Base-by-base conservation (phyloP, 2,888 invertebrate genomes). In the Idaea biselata region DNA sequence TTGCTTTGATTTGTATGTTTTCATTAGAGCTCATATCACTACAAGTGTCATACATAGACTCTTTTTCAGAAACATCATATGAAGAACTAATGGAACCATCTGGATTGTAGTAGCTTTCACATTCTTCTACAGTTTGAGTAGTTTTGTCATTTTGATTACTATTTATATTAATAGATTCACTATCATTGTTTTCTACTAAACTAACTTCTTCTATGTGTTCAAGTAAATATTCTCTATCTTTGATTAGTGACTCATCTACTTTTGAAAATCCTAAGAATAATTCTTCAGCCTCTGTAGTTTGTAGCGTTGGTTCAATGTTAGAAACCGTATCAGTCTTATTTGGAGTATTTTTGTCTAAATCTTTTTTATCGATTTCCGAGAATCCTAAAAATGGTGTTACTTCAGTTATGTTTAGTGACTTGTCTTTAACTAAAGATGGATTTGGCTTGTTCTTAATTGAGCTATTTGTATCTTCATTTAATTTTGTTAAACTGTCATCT, bases 1-100 rank as follows among this genome's bases (percentile, higher is more conserved):
- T 1, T 25, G 59, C 14, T 8, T 58, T n/a, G 56, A 32, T 57
- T 65, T 25, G 58, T 63, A 53, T 60, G 32, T 55, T 32, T 56
- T 8, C n/a, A 55, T n/a, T 58, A 62, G 67, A 70, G 68, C 73
- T 69, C 77, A 74, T 71, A 16, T 83, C 83, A 80, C 84, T 87
- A 70, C 90, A 91, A 63, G 89, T 88, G 65, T 89, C 84, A 83
- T 89, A 91, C 58, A 80, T 68, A 44, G 88, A 88, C 70, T 79
- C 75, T 66, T 70, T 77, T 31, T 83, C 79, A 56, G 66, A 60
- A 65, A 66, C 68, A 56, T 44, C 44, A 44, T 11, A 8, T 44
- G 0, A 7, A 8, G 44, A 44, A 44, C 7, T 8, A 44, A 44
- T 44, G 8, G 11, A 44, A 44, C 14, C 44, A 44, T 44, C 44